Conservation (phyloP, 2,888 invertebrate genomes). For the Tetranychus truncatus region DNA sequence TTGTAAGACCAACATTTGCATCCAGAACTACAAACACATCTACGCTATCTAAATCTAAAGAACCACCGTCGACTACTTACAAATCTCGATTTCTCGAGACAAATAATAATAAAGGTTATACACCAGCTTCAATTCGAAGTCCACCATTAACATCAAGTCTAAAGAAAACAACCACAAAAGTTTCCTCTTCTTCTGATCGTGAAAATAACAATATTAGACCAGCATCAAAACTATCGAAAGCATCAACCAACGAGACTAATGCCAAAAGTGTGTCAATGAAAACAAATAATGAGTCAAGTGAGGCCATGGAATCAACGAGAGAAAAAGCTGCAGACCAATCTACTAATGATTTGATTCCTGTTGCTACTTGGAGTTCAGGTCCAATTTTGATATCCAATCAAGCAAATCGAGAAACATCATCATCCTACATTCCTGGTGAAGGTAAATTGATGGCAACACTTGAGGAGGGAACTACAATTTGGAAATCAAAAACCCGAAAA, state of each 20-base stretch:
- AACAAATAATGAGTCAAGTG: not conserved
- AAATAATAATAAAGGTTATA: not conserved
- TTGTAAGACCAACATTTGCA: not conserved
- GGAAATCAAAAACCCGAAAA: slow-evolving; percentile 14
- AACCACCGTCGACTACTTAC: not conserved
- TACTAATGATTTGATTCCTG: not conserved
- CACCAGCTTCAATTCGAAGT: not conserved
- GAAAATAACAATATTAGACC: too few species aligned
- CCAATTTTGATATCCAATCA: not conserved
- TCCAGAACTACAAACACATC: not conserved
- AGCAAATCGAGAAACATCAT: not conserved
- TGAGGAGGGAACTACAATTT: slow-evolving; percentile 16
- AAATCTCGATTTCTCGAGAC: too few species aligned
- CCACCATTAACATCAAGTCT: not conserved
- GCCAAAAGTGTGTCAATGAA: too few species aligned
- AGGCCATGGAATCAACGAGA: not conserved
- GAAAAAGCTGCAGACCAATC: not conserved
- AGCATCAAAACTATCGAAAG: too few species aligned
- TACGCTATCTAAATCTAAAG: not conserved
- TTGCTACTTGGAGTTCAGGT: slow-evolving; percentile 5
- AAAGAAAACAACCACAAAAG: not conserved
- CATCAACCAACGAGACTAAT: too few species aligned
- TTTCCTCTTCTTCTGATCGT: not conserved
- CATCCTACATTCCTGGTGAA: slow-evolving; percentile 16
- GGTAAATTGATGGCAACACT: slow-evolving; percentile 4